Base-by-base conservation (phyloP, 2,888 invertebrate genomes). In the Eurytoma adleriae region DNA sequence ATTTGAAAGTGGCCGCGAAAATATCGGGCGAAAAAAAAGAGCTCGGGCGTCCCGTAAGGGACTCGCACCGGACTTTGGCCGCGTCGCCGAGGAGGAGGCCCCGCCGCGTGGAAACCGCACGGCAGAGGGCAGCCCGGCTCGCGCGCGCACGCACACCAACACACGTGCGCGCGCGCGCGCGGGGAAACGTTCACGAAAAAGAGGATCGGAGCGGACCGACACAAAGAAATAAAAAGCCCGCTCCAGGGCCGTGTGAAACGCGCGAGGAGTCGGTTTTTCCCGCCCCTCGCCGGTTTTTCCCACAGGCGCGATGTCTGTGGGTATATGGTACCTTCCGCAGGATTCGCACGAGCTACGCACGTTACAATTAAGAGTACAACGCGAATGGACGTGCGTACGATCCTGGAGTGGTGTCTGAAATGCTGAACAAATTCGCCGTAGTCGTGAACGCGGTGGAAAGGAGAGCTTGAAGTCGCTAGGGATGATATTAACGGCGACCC, bases 91-190 rank as follows among this genome's bases (percentile, higher is more conserved):
- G 79, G 74, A 73, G 79, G 75, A 79, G 79, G 79, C 79, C 74
- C 79, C 79, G 82, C 87, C 85, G 86, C 85, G 86, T 87, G 85
- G 87, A 87, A 86, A 87, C 89, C 86, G 84, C 85, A 87, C 89
- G 85, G 87, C 86, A 89, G 90, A 89, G 89, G 90, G 89, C 89
- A 78, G 82, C 71, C 69, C 59, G 75, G 7, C 64, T 73, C 57
- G 50, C 71, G 14, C 54, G 48, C 77, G 40, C 68, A 52, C 76
- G 69, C 50, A 27, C 78, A 79, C 52, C 54, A 61, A 59, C 61
- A 56, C 68, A 52, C 72, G 40, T 14, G 16, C 40, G 7, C 70
- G 52, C 30, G 20, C 62, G 64, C 20, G 67, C 54, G 54, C 12
- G 61, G 69, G 66, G 82, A 79, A 77, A 72, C 74, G 74, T 75